Evolutionary conservation across 1,140 invertebrate genomes (phyloP).

Genomic region (Wiebesia pumilae): DNA sequence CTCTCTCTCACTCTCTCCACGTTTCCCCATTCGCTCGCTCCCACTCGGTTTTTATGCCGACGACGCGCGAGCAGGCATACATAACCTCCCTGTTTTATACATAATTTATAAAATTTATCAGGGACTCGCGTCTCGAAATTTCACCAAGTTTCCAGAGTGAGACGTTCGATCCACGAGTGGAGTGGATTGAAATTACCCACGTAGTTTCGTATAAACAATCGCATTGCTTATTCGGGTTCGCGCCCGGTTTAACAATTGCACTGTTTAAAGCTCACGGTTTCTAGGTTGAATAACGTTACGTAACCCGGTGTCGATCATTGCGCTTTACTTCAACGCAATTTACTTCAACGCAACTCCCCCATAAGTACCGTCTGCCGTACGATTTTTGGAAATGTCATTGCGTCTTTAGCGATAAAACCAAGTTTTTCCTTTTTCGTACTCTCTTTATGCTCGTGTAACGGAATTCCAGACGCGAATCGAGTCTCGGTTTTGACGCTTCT

Average conservation of each 20-base stretch:
- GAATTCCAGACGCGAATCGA: no score
- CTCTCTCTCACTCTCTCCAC: not conserved
- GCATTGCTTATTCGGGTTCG: not conserved
- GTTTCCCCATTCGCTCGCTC: not conserved
- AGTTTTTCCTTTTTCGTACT: no score
- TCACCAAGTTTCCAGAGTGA: not conserved
- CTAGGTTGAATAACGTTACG: not conserved
- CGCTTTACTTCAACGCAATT: no score
- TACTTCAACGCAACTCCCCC: no score
- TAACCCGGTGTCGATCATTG: not conserved
- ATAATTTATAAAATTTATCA: constrained; percentile 9
- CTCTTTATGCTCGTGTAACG: no score
- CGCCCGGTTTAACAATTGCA: not conserved
- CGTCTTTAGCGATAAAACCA: no score
- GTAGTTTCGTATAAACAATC: not conserved
- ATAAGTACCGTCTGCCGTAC: no score
- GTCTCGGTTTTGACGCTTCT: no score
- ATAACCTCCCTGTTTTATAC: not conserved
- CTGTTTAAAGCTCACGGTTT: not conserved
- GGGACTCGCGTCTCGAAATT: not conserved
- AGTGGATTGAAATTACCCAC: not conserved
- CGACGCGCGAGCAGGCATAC: not conserved
- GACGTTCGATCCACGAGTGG: not conserved
- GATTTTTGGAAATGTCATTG: no score
- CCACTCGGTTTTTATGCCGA: not conserved